Percentiles rank a stretch among this genome's conserved stretches.
Conservation (phyloP, 2,113 vertebrate genomes). For the Sakesphorus luctuosus region DNA sequence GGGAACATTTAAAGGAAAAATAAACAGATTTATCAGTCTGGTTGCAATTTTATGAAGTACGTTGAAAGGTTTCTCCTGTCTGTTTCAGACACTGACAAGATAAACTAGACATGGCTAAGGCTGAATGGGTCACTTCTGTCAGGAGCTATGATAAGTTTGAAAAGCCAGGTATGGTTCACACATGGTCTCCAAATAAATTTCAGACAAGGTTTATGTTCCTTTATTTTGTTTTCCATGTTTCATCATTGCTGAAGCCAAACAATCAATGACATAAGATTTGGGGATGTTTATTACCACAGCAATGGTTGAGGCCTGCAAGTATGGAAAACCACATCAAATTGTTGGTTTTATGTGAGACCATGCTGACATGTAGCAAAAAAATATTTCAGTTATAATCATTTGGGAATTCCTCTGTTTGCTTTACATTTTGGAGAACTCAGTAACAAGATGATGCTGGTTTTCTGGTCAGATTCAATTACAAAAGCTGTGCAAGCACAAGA, state of each 20-base stretch:
- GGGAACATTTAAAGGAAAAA: conserved; percentile 60
- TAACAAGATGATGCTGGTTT: neutral
- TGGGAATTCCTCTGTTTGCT: neutral
- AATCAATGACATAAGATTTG: neutral
- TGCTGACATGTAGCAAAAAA: neutral
- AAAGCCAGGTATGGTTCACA: conserved; percentile 40
- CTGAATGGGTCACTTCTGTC: conserved; percentile 38
- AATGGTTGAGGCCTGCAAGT: neutral
- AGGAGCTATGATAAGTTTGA: conserved; percentile 32
- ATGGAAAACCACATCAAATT: neutral
- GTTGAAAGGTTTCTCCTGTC: conserved; percentile 66
- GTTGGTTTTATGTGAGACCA: neutral
- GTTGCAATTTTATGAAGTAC: conserved; percentile 63
- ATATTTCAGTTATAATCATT: neutral
- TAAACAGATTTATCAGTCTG: conserved; percentile 74
- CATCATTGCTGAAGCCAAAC: conserved; percentile 20
- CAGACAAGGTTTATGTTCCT: neutral
- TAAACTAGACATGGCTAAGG: conserved; percentile 34
- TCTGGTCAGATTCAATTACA: neutral
- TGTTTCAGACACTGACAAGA: conserved; percentile 65
- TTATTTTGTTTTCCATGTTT: conserved; percentile 47
- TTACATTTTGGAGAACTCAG: neutral
- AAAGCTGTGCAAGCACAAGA: neutral
- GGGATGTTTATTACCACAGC: conserved; percentile 17
- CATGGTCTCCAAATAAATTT: conserved; percentile 19